Base-by-base conservation (phyloP, 23 tunicate species). In the Botrylloides violaceus region DNA sequence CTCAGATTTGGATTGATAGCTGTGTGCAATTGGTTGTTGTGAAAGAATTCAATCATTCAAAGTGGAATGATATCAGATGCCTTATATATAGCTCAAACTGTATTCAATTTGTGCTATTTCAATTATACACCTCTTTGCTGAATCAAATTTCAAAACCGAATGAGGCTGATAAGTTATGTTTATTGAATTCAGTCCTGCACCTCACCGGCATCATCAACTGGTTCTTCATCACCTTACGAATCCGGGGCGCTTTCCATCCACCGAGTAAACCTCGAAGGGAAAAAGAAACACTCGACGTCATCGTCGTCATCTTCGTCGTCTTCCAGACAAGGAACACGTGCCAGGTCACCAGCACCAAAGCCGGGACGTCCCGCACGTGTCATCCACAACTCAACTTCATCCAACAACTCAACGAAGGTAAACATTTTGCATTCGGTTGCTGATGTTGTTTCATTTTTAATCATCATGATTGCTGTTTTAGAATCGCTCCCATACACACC, bases 221-320 rank as follows among this genome's bases (percentile, higher is more conserved):
- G 81, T 2, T 77, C 81, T 15, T 61, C 81, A 22, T 68, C 74
- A 1, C 58, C 74, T 4, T 68, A 28, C 1, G 56, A 68, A 6
- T 35, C 36, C 25, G 27, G 49, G 27, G 20, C 26, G 43, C 9
- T 36, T 32, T 23, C 49, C 21, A 32, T 15, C 7, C 57, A 5
- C 9, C 74, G 58, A 23, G 37, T 27, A 37, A 18, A 26, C 47
- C 57, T 15, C n/a, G 58, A 38, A 24, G 28, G 58, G 1, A 38
- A 68, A 27, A 80, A 72, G 77, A 71, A 58, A 29, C 72, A 18
- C 27, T 75, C 86, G 33, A 81, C 80, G 25, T 81, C 86, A 29
- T 81, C 86, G 26, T 25, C 56, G 36, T 68, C 74, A n/a, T 68
- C 74, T 18, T 20, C 65, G 37, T 68, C 74, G n/a, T 68, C 74